Base-by-base conservation (phyloP, 2,113 vertebrate species). In the Lophius piscatorius region DNA sequence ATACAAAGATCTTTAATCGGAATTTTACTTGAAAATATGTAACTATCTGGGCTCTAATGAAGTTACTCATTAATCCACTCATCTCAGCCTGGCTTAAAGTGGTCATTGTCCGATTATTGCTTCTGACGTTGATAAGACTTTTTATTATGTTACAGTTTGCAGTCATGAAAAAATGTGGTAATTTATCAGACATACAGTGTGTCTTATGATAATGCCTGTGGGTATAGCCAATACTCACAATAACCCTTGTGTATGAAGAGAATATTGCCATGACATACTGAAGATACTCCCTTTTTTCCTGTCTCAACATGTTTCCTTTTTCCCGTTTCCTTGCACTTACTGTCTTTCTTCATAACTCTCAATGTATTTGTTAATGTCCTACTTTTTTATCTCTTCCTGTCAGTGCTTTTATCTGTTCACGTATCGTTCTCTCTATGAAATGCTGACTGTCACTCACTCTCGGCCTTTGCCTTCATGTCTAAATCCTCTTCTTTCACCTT, bases 341-440 rank as follows among this genome's bases (percentile, higher is more conserved):
- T 9, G 20, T 18, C 22, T 24, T 29, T 10, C 26, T 24, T 45
- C 51, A 34, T 5, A 1, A 35, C 23, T 3, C 22, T 40, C 17
- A 18, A 6, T 39, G 4, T 45, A n/a, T 23, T 13, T 22, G 6
- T 26, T 12, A 2, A 20, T 33, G 17, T 67, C 41, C 28, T 62
- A 35, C 31, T 57, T 63, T 61, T 28, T 81, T 23, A 48, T 29
- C 50, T 50, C 41, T 58, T 51, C 12, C 39, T 33, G 40, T 38
- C n/a, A 6, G 10, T 38, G n/a, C 13, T 2, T 56, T 44, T 20
- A 22, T 40, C 24, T 23, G 16, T 51, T 17, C 28, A 22, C 31
- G 2, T 41, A 20, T 29, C 20, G 49, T 33, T 50, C 6, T 52
- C 22, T 47, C 13, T 46, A 13, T 60, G 2, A 23, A 17, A 12